These are phyloP conservation scores for Temnothorax nylanderi DNA, from an alignment of 1,140 invertebrate species.

Conservation along the genomic window DNA sequence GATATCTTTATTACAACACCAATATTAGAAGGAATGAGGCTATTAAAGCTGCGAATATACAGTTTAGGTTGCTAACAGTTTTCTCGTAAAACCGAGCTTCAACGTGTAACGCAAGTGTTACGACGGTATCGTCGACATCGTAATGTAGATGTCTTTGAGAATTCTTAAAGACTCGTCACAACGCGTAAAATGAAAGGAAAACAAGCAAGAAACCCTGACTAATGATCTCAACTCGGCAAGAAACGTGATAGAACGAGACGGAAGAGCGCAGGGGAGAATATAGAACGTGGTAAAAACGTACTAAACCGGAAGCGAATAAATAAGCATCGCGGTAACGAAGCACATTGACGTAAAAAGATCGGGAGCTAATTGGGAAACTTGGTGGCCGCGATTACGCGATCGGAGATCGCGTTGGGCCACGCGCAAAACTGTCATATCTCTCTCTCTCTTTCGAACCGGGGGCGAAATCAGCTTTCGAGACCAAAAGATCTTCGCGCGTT, in stretches of 20 bases:
- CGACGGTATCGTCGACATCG: not conserved
- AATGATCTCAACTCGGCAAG: not conserved
- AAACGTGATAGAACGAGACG: not conserved
- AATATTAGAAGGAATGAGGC: conserved; percentile 40
- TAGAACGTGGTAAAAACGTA: not conserved
- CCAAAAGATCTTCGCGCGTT: conserved; percentile 24
- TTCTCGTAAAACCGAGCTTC: conserved; percentile 13
- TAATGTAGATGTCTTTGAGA: not conserved
- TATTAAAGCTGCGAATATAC: not conserved
- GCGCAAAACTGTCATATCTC: conserved; percentile 11
- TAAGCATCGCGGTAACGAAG: conserved; percentile 6
- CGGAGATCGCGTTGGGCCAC: conserved; percentile 15
- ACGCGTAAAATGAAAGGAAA: not conserved
- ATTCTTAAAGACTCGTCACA: not conserved
- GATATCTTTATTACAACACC: conserved; percentile 36
- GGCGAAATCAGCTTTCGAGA: conserved; percentile 27
- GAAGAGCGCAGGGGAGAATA: not conserved
- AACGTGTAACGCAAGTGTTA: not conserved
- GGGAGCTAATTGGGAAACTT: not conserved
- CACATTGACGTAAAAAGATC: not conserved
- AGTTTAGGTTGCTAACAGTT: conserved; percentile 6
- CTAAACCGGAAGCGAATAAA: not conserved
- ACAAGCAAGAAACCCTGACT: not conserved
- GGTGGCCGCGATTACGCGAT: not conserved
- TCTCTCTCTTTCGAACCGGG: not conserved